Percentiles rank a stretch among this genome's conserved stretches.
Conservation (phyloP, 2,113 vertebrate genomes). For the Centropus unirufus region DNA sequence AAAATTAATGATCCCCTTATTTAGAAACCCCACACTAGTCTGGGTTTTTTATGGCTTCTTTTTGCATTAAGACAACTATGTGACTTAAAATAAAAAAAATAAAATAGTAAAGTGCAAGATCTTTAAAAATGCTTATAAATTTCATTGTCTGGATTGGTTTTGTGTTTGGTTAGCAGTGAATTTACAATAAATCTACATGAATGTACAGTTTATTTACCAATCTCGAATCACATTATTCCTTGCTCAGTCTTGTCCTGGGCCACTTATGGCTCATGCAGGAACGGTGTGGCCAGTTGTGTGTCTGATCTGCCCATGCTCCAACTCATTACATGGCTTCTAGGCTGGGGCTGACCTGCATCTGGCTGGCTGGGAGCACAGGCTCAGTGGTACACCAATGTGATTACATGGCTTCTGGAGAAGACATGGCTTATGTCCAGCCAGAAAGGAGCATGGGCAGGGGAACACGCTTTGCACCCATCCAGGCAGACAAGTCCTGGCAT, state of each 20-base stretch:
- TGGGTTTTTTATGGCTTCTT: constrained; percentile 75
- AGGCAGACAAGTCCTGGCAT: background rate
- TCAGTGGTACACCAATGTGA: background rate
- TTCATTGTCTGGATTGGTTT: constrained; percentile 57
- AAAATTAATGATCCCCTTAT: constrained; percentile 69
- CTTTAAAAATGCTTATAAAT: constrained; percentile 67
- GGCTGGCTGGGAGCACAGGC: background rate
- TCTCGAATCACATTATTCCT: background rate
- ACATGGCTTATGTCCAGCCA: background rate
- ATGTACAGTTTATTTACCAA: constrained; percentile 43
- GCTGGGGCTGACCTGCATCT: background rate
- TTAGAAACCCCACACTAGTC: constrained; percentile 59
- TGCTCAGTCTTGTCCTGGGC: background rate
- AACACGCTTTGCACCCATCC: background rate
- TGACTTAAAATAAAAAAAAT: constrained; percentile 68
- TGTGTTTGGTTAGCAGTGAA: constrained; percentile 46
- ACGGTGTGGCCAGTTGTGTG: background rate
- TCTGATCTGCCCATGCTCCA: background rate
- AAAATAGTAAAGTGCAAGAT: constrained; percentile 75
- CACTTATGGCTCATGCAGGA: background rate
- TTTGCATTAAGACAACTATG: constrained; percentile 75
- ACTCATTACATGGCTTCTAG: background rate
- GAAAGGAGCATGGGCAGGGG: background rate
- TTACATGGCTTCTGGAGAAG: background rate
- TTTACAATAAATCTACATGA: constrained; percentile 43